These are phyloP conservation scores for Sesamia inferens DNA, from an alignment of 2,888 invertebrate species.

Conservation along the genomic window DNA sequence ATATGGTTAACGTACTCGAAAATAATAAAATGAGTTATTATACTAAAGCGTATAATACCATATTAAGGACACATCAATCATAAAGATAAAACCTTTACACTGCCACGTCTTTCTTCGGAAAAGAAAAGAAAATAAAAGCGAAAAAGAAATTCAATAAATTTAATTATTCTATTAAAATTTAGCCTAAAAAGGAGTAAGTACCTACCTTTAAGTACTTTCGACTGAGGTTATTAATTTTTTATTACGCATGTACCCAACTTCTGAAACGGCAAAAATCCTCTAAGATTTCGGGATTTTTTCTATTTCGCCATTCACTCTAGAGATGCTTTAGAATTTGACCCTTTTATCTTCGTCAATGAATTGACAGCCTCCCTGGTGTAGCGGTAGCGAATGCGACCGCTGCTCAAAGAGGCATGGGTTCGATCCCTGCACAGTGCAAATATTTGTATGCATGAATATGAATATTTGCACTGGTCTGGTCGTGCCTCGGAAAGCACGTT, in stretches of 20 bases:
- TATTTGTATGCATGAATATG: too few relatives aligned
- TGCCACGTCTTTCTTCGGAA: neutral
- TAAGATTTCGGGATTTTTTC: neutral
- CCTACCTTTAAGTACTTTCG: too few relatives aligned
- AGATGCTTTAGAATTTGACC: slow-evolving; percentile 1
- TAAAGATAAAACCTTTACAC: neutral
- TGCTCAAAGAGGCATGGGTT: too few relatives aligned
- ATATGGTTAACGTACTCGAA: too few relatives aligned
- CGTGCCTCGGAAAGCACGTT: too few relatives aligned
- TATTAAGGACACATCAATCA: neutral
- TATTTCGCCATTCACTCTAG: neutral
- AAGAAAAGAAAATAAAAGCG: too few relatives aligned
- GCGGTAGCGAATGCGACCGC: too few relatives aligned
- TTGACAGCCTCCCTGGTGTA: too few relatives aligned
- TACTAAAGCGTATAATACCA: neutral
- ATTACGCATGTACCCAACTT: neutral
- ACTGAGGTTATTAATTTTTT: neutral
- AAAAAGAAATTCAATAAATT: slow-evolving; percentile 1
- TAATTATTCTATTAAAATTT: neutral
- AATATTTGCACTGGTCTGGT: too few relatives aligned
- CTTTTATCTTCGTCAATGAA: slow-evolving; percentile 8
- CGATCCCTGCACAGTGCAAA: too few relatives aligned
- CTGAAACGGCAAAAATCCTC: neutral
- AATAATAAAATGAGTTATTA: neutral
- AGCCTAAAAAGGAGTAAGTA: neutral